These are phyloP conservation scores for Acipenser oxyrinchus DNA, from an alignment of 2,797 vertebrate genomes.

Conservation along the genomic window DNA sequence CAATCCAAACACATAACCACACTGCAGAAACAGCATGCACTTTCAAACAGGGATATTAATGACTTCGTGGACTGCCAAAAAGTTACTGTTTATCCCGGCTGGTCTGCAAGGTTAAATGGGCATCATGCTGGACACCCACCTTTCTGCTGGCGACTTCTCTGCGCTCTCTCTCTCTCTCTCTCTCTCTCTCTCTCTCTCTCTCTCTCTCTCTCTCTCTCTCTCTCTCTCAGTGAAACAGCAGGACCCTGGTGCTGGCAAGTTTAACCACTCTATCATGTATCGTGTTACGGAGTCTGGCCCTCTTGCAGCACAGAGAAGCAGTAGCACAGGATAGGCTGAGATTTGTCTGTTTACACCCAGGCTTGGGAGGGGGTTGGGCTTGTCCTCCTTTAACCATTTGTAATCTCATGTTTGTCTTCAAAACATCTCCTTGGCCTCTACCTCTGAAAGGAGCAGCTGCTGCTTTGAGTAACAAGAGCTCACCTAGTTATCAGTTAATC, in stretches of 20 bases:
- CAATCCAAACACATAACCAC: slow-evolving; percentile 19
- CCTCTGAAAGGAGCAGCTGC: slow-evolving; percentile 21
- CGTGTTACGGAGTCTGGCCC: slow-evolving; percentile 51
- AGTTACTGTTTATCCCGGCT: slow-evolving; percentile 21
- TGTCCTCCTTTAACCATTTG: slow-evolving; percentile 49
- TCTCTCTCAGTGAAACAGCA: slow-evolving; percentile 36
- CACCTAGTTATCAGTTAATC: slow-evolving; percentile 28
- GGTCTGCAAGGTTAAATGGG: slow-evolving; percentile 24
- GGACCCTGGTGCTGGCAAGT: slow-evolving; percentile 45
- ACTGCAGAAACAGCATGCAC: slow-evolving; percentile 3
- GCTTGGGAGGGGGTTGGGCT: slow-evolving; percentile 42
- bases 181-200: no score
- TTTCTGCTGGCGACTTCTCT: slow-evolving; percentile 38
- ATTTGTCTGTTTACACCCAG: slow-evolving; percentile 57
- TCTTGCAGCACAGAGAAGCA: slow-evolving; percentile 43
- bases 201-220: no score
- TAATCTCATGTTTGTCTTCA: slow-evolving; percentile 22
- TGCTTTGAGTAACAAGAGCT: slow-evolving; percentile 25
- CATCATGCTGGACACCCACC: slow-evolving; percentile 33
- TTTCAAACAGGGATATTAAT: slow-evolving; percentile 15
- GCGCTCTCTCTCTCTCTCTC: not conserved
- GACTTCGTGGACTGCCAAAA: slow-evolving; percentile 8
- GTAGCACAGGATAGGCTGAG: slow-evolving; percentile 58
- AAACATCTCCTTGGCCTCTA: slow-evolving; percentile 11
- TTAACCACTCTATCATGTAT: slow-evolving; percentile 46